Percentiles rank a stretch among this genome's conserved stretches.
Evolutionary conservation across 2,113 vertebrate genomes (phyloP).

Genomic region (Tautogolabrus adspersus): DNA sequence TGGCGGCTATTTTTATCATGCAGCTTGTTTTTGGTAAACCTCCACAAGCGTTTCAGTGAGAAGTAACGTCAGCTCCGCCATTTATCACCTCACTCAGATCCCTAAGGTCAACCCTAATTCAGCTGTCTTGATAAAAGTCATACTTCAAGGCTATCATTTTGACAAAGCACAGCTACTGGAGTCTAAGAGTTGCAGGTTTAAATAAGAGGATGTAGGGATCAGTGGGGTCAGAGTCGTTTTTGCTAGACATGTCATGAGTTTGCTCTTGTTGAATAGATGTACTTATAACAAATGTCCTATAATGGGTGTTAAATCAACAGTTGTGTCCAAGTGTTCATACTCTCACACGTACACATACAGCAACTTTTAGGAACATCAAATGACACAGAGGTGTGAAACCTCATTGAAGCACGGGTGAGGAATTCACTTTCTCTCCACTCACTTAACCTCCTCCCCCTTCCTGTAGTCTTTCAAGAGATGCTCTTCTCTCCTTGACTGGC

Average conservation of each 20-base stretch:
- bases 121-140: slow-evolving; percentile 24
- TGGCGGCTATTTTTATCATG: slow-evolving; percentile 51
- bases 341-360: slow-evolving; percentile 2
- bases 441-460: slow-evolving; percentile 14
- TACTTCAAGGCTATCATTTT: slow-evolving; percentile 5
- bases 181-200: slow-evolving; percentile 3
- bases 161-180: slow-evolving; percentile 32
- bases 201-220: slow-evolving; percentile 17
- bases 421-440: slow-evolving; percentile 56
- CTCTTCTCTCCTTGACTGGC: slow-evolving; percentile 4
- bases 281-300: slow-evolving; percentile 16
- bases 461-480: neutral
- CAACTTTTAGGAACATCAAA: slow-evolving; percentile 34
- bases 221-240: slow-evolving; percentile 12
- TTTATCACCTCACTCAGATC: slow-evolving; percentile 36
- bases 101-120: slow-evolving; percentile 24
- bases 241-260: neutral
- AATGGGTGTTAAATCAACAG: slow-evolving; percentile 29
- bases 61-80: neutral
- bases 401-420: slow-evolving; percentile 48
- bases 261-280: slow-evolving; percentile 6
- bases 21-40: slow-evolving; percentile 40
- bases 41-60: slow-evolving; percentile 16
- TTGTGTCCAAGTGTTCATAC: neutral
- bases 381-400: slow-evolving; percentile 56